These are phyloP conservation scores for Orthosia gracilis DNA, from an alignment of 2,888 invertebrate genomes.

Conservation along the genomic window DNA sequence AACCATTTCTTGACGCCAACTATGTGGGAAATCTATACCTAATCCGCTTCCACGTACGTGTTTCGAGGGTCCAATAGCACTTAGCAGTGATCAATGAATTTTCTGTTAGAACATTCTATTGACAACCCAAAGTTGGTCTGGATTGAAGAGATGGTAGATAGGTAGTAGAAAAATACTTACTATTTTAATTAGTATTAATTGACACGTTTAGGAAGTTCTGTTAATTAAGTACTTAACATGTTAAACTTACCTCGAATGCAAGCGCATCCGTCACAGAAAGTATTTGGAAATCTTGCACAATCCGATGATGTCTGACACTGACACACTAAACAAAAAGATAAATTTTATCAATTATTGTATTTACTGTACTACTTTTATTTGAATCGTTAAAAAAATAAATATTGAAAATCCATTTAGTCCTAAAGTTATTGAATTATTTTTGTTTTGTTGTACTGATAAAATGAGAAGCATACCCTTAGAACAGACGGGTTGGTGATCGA, in stretches of 20 bases:
- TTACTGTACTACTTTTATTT: no score
- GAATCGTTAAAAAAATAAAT: no score
- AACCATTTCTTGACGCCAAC: neutral
- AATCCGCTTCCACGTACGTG: neutral
- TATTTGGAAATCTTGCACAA: slow-evolving; percentile 91
- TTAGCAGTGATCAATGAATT: neutral
- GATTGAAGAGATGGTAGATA: no score
- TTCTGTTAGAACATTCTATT: neutral
- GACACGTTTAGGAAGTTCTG: neutral
- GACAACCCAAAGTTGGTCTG: no score
- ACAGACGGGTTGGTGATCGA: slow-evolving; percentile 96
- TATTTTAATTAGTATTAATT: neutral
- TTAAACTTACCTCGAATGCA: slow-evolving; percentile 92
- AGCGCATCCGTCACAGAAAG: slow-evolving; percentile 93
- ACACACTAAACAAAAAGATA: slow-evolving; percentile 89
- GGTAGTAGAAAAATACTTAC: neutral
- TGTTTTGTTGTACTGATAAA: neutral
- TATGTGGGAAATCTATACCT: neutral
- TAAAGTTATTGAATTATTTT: neutral
- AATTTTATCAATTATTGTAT: neutral
- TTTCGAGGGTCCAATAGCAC: neutral
- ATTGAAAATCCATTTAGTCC: neutral
- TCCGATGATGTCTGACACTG: slow-evolving; percentile 93
- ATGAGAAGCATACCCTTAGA: slow-evolving; percentile 91
- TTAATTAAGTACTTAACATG: neutral